A percentile compares a stretch with the other conserved stretches of the same genome.
phyloP scores from a whole-genome alignment of 1,140 invertebrate species.

The Drosophila paulistorum region DNA sequence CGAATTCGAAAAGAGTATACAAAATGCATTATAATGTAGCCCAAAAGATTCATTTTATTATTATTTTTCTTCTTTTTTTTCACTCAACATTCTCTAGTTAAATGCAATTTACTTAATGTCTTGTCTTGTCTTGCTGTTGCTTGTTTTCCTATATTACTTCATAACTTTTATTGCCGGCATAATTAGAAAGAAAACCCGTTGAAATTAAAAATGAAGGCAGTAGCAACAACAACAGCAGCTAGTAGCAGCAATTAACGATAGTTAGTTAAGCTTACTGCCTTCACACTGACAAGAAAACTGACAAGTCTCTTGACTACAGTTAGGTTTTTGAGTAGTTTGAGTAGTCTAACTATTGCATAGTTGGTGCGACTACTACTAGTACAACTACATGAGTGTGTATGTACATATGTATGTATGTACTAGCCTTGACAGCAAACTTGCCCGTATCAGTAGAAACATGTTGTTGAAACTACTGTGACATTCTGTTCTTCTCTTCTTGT shows the following conservation, averaged over 20 bases:
- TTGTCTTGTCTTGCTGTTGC: slow-evolving; percentile 27
- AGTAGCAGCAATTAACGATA: slow-evolving; percentile 34
- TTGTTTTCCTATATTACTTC: slow-evolving; percentile 57
- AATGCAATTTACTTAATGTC: slow-evolving; percentile 59
- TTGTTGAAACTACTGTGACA: slow-evolving; percentile 62
- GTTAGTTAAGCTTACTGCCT: slow-evolving; percentile 17
- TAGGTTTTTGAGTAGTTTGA: slow-evolving; percentile 12
- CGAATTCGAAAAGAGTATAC: background rate
- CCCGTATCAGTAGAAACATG: slow-evolving; percentile 34
- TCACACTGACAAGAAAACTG: slow-evolving; percentile 22
- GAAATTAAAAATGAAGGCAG: slow-evolving; percentile 47
- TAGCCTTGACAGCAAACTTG: slow-evolving; percentile 70
- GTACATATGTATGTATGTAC: slow-evolving; percentile 13
- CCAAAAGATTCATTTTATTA: background rate
- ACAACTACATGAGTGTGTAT: background rate
- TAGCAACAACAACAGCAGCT: slow-evolving; percentile 44
- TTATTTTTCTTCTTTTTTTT: background rate
- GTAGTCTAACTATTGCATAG: background rate
- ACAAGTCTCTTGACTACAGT: slow-evolving; percentile 33
- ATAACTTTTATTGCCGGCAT: slow-evolving; percentile 73
- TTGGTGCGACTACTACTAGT: slow-evolving; percentile 24
- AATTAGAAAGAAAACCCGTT: slow-evolving; percentile 66
- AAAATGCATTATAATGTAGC: background rate
- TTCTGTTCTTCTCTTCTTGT: slow-evolving; percentile 54
- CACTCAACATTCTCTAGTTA: slow-evolving; percentile 35